phyloP scores from a whole-genome alignment of 1,140 invertebrate genomes.

The Dryas iulia region DNA sequence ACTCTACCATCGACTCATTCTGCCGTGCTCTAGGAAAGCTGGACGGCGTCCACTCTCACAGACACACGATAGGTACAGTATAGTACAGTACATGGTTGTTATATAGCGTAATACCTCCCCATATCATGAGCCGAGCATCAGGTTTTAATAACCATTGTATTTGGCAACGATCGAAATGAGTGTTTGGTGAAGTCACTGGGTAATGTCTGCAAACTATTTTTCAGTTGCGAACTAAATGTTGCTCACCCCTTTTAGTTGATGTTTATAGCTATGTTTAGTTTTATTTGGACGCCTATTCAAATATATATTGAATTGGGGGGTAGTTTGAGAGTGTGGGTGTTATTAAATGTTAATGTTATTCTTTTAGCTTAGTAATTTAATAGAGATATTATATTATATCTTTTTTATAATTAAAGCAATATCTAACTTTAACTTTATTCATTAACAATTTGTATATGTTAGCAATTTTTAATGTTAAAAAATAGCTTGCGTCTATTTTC shows the following conservation, averaged over 20 bases:
- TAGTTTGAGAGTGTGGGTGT: not conserved
- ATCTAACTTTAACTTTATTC: too few relatives aligned
- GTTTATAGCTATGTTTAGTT: conserved; percentile 19
- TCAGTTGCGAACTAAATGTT: conserved; percentile 47
- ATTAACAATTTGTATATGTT: too few relatives aligned
- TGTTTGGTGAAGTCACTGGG: conserved; percentile 60
- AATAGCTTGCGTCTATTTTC: too few relatives aligned
- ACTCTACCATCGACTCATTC: conserved; percentile 46
- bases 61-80: conserved; percentile 30
- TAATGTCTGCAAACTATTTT: conserved; percentile 73
- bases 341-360: not conserved
- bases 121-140: conserved; percentile 63
- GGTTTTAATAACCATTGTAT: conserved; percentile 79
- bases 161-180: conserved; percentile 77
- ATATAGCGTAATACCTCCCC: conserved; percentile 51
- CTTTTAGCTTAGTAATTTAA: not conserved
- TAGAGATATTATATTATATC: not conserved
- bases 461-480: too few relatives aligned
- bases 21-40: conserved; percentile 66
- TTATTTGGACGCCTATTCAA: conserved; percentile 14
- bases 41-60: conserved; percentile 71
- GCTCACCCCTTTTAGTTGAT: conserved; percentile 41
- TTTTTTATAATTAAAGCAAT: too few relatives aligned
- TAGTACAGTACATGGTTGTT: conserved; percentile 30
- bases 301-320: not conserved